These are phyloP conservation scores for Sylvilagus floridanus DNA, from an alignment of 2,797 vertebrate genomes.

Conservation along the genomic window DNA sequence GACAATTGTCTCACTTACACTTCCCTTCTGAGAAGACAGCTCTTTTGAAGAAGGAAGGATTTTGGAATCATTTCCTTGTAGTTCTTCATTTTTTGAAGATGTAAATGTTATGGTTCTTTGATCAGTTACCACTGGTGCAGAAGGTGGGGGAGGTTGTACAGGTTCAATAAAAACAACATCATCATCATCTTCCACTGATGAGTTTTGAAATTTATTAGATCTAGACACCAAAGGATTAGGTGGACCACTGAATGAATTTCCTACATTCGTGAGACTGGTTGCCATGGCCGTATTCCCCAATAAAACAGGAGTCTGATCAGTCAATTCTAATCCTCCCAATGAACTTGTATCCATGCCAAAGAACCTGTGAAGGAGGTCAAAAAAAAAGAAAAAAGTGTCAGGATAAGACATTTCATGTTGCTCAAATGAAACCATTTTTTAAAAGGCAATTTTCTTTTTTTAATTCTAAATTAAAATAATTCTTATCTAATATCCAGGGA, in stretches of 20 bases:
- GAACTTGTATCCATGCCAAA: slow-evolving; percentile 93
- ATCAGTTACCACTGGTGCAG: slow-evolving; percentile 86
- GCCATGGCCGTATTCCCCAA: slow-evolving; percentile 92
- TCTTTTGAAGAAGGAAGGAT: slow-evolving; percentile 88
- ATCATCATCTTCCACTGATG: slow-evolving; percentile 93
- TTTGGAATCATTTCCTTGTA: slow-evolving; percentile 89
- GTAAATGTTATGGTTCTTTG: slow-evolving; percentile 86
- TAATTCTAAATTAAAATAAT: slow-evolving; percentile 1
- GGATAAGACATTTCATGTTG: slow-evolving; percentile 56
- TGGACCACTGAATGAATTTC: slow-evolving; percentile 90
- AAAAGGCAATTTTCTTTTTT: background rate
- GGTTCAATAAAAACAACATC: slow-evolving; percentile 97
- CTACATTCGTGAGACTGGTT: slow-evolving; percentile 92
- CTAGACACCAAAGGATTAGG: slow-evolving; percentile 89
- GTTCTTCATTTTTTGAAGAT: slow-evolving; percentile 88
- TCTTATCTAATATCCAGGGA: background rate
- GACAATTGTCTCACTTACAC: slow-evolving; percentile 96
- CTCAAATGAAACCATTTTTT: slow-evolving; percentile 19
- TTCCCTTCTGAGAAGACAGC: slow-evolving; percentile 88
- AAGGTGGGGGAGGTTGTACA: slow-evolving; percentile 89
- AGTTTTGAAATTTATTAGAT: slow-evolving; percentile 89
- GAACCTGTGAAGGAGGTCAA: slow-evolving; percentile 79
- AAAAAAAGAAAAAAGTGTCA: slow-evolving; percentile 75
- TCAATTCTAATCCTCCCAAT: slow-evolving; percentile 90
- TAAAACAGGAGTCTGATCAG: slow-evolving; percentile 86